Percentiles rank a stretch among this genome's conserved stretches.
phyloP scores from a whole-genome alignment of 2,888 invertebrate species.

The Electrophaes corylata region DNA sequence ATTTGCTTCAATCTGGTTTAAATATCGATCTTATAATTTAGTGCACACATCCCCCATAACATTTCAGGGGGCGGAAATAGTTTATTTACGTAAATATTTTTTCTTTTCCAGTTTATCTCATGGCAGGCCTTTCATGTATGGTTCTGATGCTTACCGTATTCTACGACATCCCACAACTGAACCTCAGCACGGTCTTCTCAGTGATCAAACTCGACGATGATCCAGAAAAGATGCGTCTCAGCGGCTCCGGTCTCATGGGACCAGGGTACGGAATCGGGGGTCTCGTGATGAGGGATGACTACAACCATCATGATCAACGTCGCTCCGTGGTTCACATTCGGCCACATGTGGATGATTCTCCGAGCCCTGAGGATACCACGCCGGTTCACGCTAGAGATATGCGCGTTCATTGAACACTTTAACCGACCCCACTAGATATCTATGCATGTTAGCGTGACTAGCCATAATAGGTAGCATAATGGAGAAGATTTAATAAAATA shows the following conservation, averaged over 20 bases:
- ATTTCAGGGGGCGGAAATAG: too few species aligned
- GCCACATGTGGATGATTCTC: constrained; percentile 87
- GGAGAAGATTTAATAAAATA: neutral
- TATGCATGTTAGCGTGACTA: neutral
- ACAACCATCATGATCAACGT: constrained; percentile 79
- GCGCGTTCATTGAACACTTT: constrained; percentile 74
- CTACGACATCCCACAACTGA: constrained; percentile 95
- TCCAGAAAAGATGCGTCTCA: constrained; percentile 88
- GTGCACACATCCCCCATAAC: too few species aligned
- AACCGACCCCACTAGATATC: neutral
- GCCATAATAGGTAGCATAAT: neutral
- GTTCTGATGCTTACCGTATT: constrained; percentile 93
- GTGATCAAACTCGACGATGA: constrained; percentile 84
- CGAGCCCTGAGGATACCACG: constrained; percentile 88
- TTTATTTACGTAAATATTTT: neutral
- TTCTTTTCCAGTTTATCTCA: constrained; percentile 87
- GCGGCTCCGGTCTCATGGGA: constrained; percentile 79
- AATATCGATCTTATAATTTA: too few species aligned
- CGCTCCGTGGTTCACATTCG: constrained; percentile 87
- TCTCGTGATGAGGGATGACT: constrained; percentile 76
- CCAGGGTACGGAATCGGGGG: constrained; percentile 78
- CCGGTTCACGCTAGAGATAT: constrained; percentile 85
- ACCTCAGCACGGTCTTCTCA: constrained; percentile 91
- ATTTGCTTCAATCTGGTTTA: too few species aligned
- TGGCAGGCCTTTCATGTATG: constrained; percentile 91